phyloP scores from a whole-genome alignment of 2,797 vertebrate species.

The Spondyliosoma cantharus region DNA sequence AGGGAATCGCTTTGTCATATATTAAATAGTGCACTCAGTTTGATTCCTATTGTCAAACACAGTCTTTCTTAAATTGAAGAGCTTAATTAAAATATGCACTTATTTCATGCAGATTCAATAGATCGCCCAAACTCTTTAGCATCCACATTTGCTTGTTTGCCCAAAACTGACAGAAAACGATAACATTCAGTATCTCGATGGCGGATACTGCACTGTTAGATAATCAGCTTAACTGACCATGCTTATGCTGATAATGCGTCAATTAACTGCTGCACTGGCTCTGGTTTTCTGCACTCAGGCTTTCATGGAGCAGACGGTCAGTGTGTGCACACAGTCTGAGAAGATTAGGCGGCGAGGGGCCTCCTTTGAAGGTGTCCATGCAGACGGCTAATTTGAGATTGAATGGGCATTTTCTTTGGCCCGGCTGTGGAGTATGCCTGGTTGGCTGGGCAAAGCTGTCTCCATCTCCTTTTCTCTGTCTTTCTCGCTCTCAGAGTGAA shows the following conservation, averaged over 20 bases:
- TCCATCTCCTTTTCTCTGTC: constrained; percentile 42
- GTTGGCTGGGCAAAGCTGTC: constrained; percentile 59
- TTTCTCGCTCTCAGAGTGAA: constrained; percentile 51
- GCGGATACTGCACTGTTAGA: constrained; percentile 31
- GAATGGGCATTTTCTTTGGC: constrained; percentile 76
- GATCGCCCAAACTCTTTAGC: background rate
- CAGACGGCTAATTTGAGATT: constrained; percentile 75
- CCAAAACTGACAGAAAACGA: constrained; percentile 5
- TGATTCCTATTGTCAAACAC: constrained; percentile 35
- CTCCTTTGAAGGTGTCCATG: constrained; percentile 70
- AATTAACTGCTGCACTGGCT: constrained; percentile 69
- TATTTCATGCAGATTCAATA: background rate
- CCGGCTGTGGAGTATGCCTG: constrained; percentile 45
- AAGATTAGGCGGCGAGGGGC: constrained; percentile 69
- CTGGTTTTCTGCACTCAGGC: constrained; percentile 44
- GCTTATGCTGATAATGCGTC: constrained; percentile 67
- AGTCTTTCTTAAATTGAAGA: constrained; percentile 35
- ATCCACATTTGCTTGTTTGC: background rate
- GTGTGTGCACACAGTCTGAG: constrained; percentile 70
- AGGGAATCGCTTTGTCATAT: constrained; percentile 41
- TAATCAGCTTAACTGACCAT: constrained; percentile 74
- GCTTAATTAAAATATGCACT: constrained; percentile 31
- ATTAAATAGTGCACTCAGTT: constrained; percentile 41
- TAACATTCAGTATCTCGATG: constrained; percentile 21
- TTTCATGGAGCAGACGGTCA: constrained; percentile 57